Percentiles rank a stretch among this genome's conserved stretches.
These are phyloP conservation scores for Synergus gifuensis DNA, from an alignment of 2,888 invertebrate species.

Conservation along the genomic window DNA sequence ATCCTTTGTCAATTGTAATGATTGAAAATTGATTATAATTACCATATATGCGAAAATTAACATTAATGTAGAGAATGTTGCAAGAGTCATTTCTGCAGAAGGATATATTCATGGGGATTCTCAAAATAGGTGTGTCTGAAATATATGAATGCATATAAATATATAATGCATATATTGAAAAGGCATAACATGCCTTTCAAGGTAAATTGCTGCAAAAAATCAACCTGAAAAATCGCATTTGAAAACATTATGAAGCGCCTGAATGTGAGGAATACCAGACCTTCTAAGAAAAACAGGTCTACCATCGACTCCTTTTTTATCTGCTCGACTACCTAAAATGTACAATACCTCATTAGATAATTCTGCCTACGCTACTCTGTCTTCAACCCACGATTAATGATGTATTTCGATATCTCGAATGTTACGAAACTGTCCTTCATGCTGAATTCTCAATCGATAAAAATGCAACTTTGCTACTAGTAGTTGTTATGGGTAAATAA, in stretches of 20 bases:
- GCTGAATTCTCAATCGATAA: conserved; percentile 22
- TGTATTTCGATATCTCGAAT: conserved; percentile 18
- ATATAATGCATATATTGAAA: too few species aligned
- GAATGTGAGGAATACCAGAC: conserved; percentile 6
- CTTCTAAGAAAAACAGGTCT: conserved; percentile 22
- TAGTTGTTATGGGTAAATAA: background rate
- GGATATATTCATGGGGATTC: too few species aligned
- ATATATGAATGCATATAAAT: too few species aligned
- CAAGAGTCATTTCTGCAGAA: background rate
- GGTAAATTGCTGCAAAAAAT: too few species aligned
- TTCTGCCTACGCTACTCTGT: conserved; percentile 9
- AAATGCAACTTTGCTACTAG: conserved; percentile 17
- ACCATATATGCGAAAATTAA: background rate
- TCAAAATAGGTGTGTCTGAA: too few species aligned
- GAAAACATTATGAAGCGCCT: background rate
- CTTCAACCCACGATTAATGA: conserved; percentile 34
- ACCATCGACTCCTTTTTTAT: conserved; percentile 36
- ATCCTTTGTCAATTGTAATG: background rate
- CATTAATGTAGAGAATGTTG: background rate
- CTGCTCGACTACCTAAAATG: conserved; percentile 25
- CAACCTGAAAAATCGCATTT: background rate
- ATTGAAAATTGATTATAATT: background rate
- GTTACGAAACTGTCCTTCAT: conserved; percentile 29
- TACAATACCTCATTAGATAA: conserved; percentile 28
- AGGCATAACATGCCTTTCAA: too few species aligned